A percentile compares a stretch with the other conserved stretches of the same genome.
Evolutionary conservation across 2,113 vertebrate genomes (phyloP).

Genomic region (Bettongia penicillata): DNA sequence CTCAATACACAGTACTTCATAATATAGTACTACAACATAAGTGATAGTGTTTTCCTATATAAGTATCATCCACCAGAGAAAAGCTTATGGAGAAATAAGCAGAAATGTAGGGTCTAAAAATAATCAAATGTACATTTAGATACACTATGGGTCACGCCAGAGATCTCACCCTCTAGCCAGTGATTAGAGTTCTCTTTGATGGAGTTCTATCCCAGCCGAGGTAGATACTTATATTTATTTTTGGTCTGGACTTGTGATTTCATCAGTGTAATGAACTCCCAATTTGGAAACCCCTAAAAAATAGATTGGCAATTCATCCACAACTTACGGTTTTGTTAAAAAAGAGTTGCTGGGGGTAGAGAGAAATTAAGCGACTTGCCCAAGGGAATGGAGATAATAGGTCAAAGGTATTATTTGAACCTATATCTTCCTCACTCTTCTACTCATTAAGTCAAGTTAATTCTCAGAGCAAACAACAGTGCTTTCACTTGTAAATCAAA

Average conservation of each 20-base stretch:
- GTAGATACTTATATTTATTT: not conserved
- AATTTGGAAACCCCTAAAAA: not conserved
- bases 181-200: conserved; percentile 2
- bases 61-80: conserved; percentile 12
- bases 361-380: not conserved
- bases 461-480: not conserved
- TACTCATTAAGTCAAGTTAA: not conserved
- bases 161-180: conserved; percentile 27
- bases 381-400: not conserved
- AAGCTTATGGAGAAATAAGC: conserved; percentile 29
- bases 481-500: not conserved
- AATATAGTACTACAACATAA: not conserved
- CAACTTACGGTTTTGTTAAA: not conserved
- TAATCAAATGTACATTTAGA: conserved; percentile 10
- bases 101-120: conserved; percentile 20
- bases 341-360: not conserved
- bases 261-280: not conserved
- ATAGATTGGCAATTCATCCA: not conserved
- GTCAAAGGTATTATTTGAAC: not conserved
- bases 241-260: not conserved
- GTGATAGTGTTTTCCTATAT: not conserved
- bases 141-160: conserved; percentile 23
- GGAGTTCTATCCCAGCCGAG: no score
- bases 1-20: not conserved
- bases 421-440: not conserved